phyloP scores from a whole-genome alignment of 2,888 invertebrate genomes.

The Melinaea menophilus region DNA sequence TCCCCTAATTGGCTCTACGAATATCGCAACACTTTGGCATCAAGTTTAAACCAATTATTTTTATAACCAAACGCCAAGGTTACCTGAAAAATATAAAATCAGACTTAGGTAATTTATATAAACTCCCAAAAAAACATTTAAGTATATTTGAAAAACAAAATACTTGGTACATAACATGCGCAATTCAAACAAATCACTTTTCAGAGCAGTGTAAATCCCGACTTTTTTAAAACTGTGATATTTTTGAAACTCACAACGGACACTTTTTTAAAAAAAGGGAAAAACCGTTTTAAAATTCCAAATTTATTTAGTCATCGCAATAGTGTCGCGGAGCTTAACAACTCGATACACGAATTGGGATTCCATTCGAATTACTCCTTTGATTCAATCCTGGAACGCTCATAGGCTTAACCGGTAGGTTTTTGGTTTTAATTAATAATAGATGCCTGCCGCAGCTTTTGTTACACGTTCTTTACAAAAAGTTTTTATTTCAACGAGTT shows the following conservation, averaged over 20 bases:
- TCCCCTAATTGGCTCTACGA: neutral
- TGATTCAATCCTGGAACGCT: slow-evolving; percentile 62
- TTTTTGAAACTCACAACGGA: slow-evolving; percentile 16
- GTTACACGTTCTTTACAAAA: slow-evolving; percentile 47
- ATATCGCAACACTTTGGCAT: slow-evolving; percentile 4
- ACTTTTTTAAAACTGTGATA: slow-evolving; percentile 8
- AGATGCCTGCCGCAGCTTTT: slow-evolving; percentile 46
- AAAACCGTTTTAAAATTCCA: slow-evolving; percentile 21
- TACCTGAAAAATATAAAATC: neutral
- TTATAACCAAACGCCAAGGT: neutral
- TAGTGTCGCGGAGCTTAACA: slow-evolving; percentile 13
- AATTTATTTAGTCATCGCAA: slow-evolving; percentile 27
- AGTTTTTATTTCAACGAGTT: slow-evolving; percentile 39
- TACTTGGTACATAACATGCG: neutral
- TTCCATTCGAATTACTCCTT: slow-evolving; percentile 67
- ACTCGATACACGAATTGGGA: slow-evolving; percentile 34
- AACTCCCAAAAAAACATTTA: slow-evolving; percentile 1
- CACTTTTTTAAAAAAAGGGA: slow-evolving; percentile 16
- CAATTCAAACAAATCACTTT: slow-evolving; percentile 6
- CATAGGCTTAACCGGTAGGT: slow-evolving; percentile 55
- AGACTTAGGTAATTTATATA: neutral
- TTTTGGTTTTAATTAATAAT: slow-evolving; percentile 72
- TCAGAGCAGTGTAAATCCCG: slow-evolving; percentile 6
- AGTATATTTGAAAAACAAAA: slow-evolving; percentile 4
- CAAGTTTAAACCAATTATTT: neutral